Evolutionary conservation across 2,113 vertebrate genomes (phyloP).

Genomic region (Oryzias curvinotus): DNA sequence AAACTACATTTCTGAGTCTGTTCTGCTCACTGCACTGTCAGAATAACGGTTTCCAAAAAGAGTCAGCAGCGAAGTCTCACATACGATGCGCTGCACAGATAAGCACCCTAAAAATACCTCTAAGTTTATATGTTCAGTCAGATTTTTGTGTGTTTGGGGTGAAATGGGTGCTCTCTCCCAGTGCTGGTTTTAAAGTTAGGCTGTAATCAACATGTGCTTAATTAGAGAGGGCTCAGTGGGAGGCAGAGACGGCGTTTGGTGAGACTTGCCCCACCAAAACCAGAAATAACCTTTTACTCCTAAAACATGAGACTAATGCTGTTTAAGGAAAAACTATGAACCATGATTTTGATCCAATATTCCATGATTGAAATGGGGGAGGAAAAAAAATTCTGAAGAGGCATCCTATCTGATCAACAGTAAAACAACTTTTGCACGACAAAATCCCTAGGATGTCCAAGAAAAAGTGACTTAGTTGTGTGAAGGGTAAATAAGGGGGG

Average conservation of each 20-base stretch:
- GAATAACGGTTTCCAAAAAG: too few relatives aligned
- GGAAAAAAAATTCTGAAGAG: neutral
- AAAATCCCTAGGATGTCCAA: neutral
- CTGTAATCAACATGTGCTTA: slow-evolving; percentile 69
- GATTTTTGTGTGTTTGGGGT: slow-evolving; percentile 57
- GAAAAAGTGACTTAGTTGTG: neutral
- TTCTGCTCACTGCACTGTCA: too few relatives aligned
- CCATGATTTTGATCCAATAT: too few relatives aligned
- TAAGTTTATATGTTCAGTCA: slow-evolving; percentile 46
- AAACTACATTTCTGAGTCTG: too few relatives aligned
- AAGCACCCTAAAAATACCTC: neutral
- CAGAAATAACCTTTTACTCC: slow-evolving; percentile 62
- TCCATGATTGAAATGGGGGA: too few relatives aligned
- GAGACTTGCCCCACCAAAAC: slow-evolving; percentile 67
- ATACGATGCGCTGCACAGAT: too few relatives aligned
- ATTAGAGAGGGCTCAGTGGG: slow-evolving; percentile 70
- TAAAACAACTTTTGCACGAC: too few relatives aligned
- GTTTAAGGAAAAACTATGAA: slow-evolving; percentile 13
- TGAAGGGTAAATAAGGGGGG: slow-evolving; percentile 15
- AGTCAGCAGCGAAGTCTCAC: too few relatives aligned
- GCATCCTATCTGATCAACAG: too few relatives aligned
- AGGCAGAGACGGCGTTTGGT: slow-evolving; percentile 46
- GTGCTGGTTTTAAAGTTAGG: slow-evolving; percentile 36
- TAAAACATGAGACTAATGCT: slow-evolving; percentile 37
- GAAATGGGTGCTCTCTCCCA: slow-evolving; percentile 49